A percentile compares a stretch with the other conserved stretches of the same genome.
phyloP scores from a whole-genome alignment of 2,888 invertebrate species.

The Tigriopus californicus region DNA sequence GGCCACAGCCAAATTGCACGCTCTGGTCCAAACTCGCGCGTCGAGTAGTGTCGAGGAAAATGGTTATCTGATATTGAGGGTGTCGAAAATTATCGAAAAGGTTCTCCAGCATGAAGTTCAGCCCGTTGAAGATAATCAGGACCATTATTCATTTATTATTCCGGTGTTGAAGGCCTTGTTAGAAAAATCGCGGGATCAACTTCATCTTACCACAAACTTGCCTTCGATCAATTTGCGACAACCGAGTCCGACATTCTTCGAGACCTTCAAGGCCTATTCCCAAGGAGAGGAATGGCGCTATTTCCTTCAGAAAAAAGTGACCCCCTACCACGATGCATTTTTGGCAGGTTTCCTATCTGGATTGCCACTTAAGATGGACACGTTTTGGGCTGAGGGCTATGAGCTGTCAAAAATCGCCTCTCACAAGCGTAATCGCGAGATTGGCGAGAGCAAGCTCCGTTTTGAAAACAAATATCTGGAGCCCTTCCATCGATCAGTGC shows the following conservation, averaged over 20 bases:
- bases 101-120: slow-evolving; percentile 24
- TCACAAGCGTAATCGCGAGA: slow-evolving; percentile 35
- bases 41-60: slow-evolving; percentile 36
- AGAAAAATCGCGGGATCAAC: slow-evolving; percentile 30
- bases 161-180: slow-evolving; percentile 41
- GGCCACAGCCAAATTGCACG: slow-evolving; percentile 40
- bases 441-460: slow-evolving; percentile 36
- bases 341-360: background rate
- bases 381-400: slow-evolving; percentile 41
- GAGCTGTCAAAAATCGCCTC: slow-evolving; percentile 38
- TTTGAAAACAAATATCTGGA: slow-evolving; percentile 37
- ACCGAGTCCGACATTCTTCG: slow-evolving; percentile 38
- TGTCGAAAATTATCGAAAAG: slow-evolving; percentile 5
- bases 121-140: slow-evolving; percentile 27
- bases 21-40: slow-evolving; percentile 37
- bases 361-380: slow-evolving; percentile 36
- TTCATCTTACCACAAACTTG: slow-evolving; percentile 25
- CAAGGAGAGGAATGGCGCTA: slow-evolving; percentile 36
- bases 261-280: slow-evolving; percentile 39
- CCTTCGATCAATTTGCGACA: slow-evolving; percentile 35
- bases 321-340: background rate
- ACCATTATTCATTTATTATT: slow-evolving; percentile 41
- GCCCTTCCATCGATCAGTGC: slow-evolving; percentile 33
- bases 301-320: slow-evolving; percentile 32
- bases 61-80: slow-evolving; percentile 20